Evolutionary conservation across 2,797 vertebrate genomes (phyloP), one percentile per base, ranked within the genome.

Genomic region (Phataginus tetradactyla): DNA sequence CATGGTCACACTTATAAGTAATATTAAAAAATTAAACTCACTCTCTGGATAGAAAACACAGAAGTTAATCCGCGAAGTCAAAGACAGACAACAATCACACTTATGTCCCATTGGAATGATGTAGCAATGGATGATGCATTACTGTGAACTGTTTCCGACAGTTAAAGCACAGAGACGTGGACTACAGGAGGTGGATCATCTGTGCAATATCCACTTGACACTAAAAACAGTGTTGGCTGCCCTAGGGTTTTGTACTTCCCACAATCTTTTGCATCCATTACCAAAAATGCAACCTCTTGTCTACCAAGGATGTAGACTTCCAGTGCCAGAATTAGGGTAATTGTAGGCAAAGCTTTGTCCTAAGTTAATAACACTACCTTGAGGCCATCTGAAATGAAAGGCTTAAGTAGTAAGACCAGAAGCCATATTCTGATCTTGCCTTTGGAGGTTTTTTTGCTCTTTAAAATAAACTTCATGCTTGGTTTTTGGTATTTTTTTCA

Each of bases 401-500:
- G 5, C 75, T 91, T 45, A 27, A 20, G 13, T 77, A 71, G 6
- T 78, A 53, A 49, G 69, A 75, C 9, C 68, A 34, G 11, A 80
- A 63, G 34, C 12, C 29, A 15, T 86, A 59, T 86, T 89, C 37
- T 57, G 2, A 64, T 84, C 79, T 95, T 85, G 34, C 39, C 42
- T 81, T 55, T 85, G 32, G 34, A 91, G 49, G 27, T 32, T 42
- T 49, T 69, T 57, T 86, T 90, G n/a, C 34, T 91, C 39, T 80
- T 96, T 87, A 49, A 85, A 27, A n/a, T 81, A 86, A 29, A 53
- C 86, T 86, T 96, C 29, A 18, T 81, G 39, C 39, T 90, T 93
- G 32, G 8, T 81, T 91, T 93, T 80, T n/a, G 64, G 51, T 51
- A 69, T 57, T 51, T 39, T 59, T 77, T 69, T 1, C 0, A 18